Percentiles rank a stretch among this genome's conserved stretches.
These are phyloP conservation scores for Trichosurus vulpecula DNA, from an alignment of 2,797 vertebrate species.

Conservation along the genomic window DNA sequence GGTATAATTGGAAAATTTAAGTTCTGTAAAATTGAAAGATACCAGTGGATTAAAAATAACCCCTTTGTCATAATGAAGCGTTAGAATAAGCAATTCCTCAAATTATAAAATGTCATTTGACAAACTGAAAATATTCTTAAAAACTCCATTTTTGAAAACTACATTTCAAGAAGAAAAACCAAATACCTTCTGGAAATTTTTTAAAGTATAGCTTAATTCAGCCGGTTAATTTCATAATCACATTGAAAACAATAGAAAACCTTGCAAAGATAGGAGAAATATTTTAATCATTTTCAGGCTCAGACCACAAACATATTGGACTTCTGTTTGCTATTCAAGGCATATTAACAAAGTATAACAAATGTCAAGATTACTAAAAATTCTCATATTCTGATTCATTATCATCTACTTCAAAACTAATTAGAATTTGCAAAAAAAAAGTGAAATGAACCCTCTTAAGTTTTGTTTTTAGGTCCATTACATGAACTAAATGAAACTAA, in stretches of 20 bases:
- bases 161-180: neutral
- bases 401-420: neutral
- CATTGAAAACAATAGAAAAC: neutral
- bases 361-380: neutral
- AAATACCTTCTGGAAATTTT: neutral
- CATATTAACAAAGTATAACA: neutral
- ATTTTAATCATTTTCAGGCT: neutral
- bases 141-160: neutral
- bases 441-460: neutral
- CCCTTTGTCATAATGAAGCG: neutral
- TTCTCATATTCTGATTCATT: neutral
- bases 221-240: neutral
- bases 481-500: neutral
- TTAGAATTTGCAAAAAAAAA: neutral
- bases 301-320: neutral
- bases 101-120: neutral
- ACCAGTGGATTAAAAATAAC: neutral
- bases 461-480: neutral
- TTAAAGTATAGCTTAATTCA: neutral
- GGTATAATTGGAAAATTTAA: neutral
- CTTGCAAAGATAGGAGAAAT: neutral
- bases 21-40: neutral
- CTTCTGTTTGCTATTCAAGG: neutral
- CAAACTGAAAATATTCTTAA: neutral
- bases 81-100: neutral